These are phyloP conservation scores for Mirza zaza DNA, from an alignment of 2,113 vertebrate genomes.

Conservation along the genomic window DNA sequence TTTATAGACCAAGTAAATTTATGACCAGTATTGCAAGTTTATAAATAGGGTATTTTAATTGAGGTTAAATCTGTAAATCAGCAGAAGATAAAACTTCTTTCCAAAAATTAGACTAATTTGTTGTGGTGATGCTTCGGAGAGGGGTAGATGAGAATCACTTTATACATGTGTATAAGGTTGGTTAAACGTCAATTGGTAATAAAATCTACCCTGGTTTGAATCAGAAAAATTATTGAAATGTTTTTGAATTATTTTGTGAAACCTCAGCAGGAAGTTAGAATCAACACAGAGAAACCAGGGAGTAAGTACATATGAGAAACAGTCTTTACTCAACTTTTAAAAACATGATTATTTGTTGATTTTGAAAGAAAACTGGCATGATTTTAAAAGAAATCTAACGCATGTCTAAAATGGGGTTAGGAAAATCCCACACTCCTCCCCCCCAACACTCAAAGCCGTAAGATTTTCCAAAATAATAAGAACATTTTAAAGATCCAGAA, in stretches of 20 bases:
- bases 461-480: slow-evolving; percentile 62
- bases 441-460: not conserved
- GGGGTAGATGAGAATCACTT: not conserved
- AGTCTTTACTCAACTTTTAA: slow-evolving; percentile 3
- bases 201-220: slow-evolving; percentile 47
- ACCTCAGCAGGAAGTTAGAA: slow-evolving; percentile 26
- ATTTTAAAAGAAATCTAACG: slow-evolving; percentile 70
- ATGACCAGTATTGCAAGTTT: slow-evolving; percentile 20
- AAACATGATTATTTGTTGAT: slow-evolving; percentile 30
- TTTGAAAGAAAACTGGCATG: slow-evolving; percentile 74
- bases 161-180: not conserved
- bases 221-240: slow-evolving; percentile 54
- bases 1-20: slow-evolving; percentile 29
- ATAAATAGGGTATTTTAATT: slow-evolving; percentile 56
- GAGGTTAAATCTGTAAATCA: slow-evolving; percentile 50
- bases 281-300: slow-evolving; percentile 8
- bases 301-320: not conserved
- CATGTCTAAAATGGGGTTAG: slow-evolving; percentile 68
- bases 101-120: slow-evolving; percentile 35
- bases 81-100: slow-evolving; percentile 59
- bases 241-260: slow-evolving; percentile 50
- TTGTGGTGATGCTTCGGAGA: slow-evolving; percentile 29
- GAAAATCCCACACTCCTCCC: slow-evolving; percentile 71
- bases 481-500: slow-evolving; percentile 43
- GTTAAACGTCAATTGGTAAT: slow-evolving; percentile 22